Evolutionary conservation across 2,113 vertebrate genomes (phyloP).

Genomic region (Chiloscyllium plagiosum): DNA sequence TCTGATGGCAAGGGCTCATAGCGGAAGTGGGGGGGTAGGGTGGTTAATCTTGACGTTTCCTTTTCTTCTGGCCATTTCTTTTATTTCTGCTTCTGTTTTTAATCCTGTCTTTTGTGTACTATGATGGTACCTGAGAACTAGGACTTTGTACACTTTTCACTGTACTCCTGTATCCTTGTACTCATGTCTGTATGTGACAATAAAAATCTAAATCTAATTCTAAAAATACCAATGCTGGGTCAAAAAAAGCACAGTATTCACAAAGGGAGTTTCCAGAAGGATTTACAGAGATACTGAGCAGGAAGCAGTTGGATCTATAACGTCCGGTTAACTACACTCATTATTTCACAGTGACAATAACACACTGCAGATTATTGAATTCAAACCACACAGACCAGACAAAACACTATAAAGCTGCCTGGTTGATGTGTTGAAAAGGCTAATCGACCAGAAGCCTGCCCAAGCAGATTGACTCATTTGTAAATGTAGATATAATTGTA

Average conservation of each 20-base stretch:
- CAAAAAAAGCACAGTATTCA: neutral
- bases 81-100: too few relatives aligned
- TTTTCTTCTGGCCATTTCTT: too few relatives aligned
- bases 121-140: too few relatives aligned
- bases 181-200: too few relatives aligned
- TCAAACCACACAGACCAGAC: neutral
- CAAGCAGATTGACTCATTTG: constrained; percentile 33
- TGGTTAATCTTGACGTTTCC: too few relatives aligned
- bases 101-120: too few relatives aligned
- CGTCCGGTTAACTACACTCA: neutral
- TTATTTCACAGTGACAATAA: neutral
- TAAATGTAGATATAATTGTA: constrained; percentile 36
- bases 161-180: too few relatives aligned
- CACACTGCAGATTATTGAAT: constrained; percentile 30
- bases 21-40: too few relatives aligned
- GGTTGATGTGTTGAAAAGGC: constrained; percentile 33
- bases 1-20: too few relatives aligned
- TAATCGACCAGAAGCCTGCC: constrained; percentile 29
- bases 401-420: constrained; percentile 31
- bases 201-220: too few relatives aligned
- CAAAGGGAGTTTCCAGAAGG: neutral
- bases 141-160: too few relatives aligned
- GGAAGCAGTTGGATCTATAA: neutral
- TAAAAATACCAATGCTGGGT: neutral
- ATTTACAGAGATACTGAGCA: neutral